Conservation (phyloP, 2,888 invertebrate genomes). For the Zaprionus bogoriensis region DNA sequence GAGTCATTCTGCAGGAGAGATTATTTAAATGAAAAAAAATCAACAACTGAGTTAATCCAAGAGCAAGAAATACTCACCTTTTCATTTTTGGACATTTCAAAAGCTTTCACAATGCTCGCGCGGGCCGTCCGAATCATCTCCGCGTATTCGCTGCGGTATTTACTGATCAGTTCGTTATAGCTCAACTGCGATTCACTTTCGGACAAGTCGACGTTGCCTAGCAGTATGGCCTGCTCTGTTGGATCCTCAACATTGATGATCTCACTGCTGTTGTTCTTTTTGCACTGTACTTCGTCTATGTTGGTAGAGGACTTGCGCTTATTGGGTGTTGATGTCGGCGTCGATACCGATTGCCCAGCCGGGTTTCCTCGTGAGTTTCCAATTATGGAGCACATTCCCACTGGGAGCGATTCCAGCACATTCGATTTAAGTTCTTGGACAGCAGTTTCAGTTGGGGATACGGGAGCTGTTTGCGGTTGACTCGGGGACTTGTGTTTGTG, state of each 20-base stretch:
- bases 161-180: conserved; percentile 25
- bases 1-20: conserved; percentile 80
- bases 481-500: conserved; percentile 76
- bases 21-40: conserved; percentile 2
- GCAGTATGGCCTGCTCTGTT: conserved; percentile 1
- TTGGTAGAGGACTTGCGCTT: conserved; percentile 62
- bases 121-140: conserved; percentile 66
- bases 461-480: not conserved
- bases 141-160: conserved; percentile 65
- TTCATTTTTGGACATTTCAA: conserved; percentile 63
- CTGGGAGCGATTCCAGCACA: not conserved
- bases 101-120: conserved; percentile 74
- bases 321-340: conserved; percentile 56
- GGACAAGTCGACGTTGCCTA: conserved; percentile 5
- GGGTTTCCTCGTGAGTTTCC: not conserved
- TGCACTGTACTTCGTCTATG: conserved; percentile 59
- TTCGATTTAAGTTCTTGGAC: not conserved
- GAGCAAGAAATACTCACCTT: conserved; percentile 36
- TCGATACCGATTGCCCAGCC: not conserved
- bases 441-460: not conserved
- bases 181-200: conserved; percentile 26
- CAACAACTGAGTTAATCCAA: not conserved
- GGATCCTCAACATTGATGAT: conserved; percentile 22
- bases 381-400: not conserved
- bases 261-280: conserved; percentile 48